phyloP scores from a whole-genome alignment of 2,113 vertebrate genomes.

The Petroica traversi region DNA sequence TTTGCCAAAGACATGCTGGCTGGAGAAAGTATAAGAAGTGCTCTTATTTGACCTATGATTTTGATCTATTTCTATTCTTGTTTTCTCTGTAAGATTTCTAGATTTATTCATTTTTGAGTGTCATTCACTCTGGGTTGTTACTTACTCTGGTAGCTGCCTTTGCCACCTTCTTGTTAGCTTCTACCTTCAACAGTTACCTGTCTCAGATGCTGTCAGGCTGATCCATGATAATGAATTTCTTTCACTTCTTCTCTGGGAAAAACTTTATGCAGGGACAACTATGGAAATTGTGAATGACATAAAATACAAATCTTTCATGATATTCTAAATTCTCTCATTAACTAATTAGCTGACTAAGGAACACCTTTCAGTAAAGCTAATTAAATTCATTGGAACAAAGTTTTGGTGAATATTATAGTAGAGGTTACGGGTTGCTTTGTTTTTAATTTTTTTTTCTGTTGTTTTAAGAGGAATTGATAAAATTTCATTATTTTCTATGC shows the following conservation, averaged over 20 bases:
- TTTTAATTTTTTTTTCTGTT: not conserved
- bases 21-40: not conserved
- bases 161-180: not conserved
- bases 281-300: not conserved
- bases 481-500: not conserved
- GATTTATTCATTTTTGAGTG: not conserved
- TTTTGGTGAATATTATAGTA: not conserved
- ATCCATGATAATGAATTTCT: not conserved
- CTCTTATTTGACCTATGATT: not conserved
- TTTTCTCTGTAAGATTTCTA: not conserved
- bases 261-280: not conserved
- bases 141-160: not conserved
- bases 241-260: not conserved
- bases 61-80: not conserved
- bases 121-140: not conserved
- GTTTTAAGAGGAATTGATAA: not conserved
- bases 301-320: not conserved
- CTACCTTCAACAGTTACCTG: not conserved
- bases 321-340: not conserved
- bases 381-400: not conserved
- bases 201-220: not conserved
- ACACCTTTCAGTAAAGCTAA: not conserved
- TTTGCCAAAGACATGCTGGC: not conserved
- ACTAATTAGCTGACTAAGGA: not conserved
- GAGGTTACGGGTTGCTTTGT: accelerated